Percentiles rank a stretch among this genome's conserved stretches.
These are phyloP conservation scores for Hemibagrus guttatus DNA, from an alignment of 2,797 vertebrate species.

Conservation along the genomic window DNA sequence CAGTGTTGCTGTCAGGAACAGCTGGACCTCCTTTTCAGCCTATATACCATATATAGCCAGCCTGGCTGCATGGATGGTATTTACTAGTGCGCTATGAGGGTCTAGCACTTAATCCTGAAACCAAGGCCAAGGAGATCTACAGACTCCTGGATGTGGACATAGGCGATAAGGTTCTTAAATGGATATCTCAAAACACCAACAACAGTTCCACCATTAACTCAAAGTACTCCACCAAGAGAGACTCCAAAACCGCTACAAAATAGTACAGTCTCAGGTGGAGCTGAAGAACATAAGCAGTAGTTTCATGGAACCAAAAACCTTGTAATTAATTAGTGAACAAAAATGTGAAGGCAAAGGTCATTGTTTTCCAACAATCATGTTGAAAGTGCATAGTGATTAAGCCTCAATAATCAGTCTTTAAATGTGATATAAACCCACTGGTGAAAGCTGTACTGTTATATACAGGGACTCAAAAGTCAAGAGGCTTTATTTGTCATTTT, in stretches of 20 bases:
- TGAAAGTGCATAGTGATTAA: background rate
- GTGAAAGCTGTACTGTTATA: background rate
- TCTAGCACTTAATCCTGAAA: slow-evolving; percentile 73
- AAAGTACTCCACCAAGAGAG: slow-evolving; percentile 76
- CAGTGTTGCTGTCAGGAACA: no score
- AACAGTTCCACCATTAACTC: slow-evolving; percentile 63
- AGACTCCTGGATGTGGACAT: slow-evolving; percentile 74
- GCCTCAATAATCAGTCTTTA: background rate
- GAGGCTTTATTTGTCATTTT: no score
- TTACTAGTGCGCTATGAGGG: slow-evolving; percentile 82
- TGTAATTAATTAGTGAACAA: slow-evolving; percentile 6
- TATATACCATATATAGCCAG: slow-evolving; percentile 77
- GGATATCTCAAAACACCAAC: slow-evolving; percentile 78
- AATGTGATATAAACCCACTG: background rate
- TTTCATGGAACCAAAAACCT: slow-evolving; percentile 66
- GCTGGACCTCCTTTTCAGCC: slow-evolving; percentile 79
- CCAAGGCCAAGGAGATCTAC: slow-evolving; percentile 74
- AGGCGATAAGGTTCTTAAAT: slow-evolving; percentile 69
- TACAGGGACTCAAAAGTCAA: background rate
- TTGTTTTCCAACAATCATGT: background rate
- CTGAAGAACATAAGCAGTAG: no score
- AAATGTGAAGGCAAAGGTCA: background rate
- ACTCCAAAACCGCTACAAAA: slow-evolving; percentile 64
- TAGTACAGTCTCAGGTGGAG: no score
- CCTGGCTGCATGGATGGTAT: slow-evolving; percentile 79